Base-by-base conservation (phyloP, 2,888 invertebrate species). In the Stenoptilia bipunctidactyla region DNA sequence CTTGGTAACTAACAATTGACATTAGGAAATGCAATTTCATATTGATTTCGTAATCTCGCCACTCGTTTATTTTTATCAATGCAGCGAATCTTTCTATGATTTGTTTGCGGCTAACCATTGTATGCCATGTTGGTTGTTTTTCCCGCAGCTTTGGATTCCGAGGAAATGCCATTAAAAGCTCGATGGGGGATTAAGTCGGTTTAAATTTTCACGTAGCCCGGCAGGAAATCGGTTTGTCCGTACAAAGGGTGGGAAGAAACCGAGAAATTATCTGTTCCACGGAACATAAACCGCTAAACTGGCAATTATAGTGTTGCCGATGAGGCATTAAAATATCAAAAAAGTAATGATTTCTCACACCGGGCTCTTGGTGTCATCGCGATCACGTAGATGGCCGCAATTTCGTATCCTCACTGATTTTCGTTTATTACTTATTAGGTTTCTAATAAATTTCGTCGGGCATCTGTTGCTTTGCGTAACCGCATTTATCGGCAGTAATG, bases 1-100 rank as follows among this genome's bases (percentile, higher is more conserved):
- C 83, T 80, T 76, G 66, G 83, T 80, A 83, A 82, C 80, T 80
- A 82, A 83, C 83, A 83, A 83, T 83, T 83, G 83, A 83, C 82
- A 83, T 83, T 82, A 83, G 82, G 80, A 79, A 80, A 80, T 82
- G 79, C 80, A 83, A 83, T 83, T 80, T 80, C 74, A 80, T 79
- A 83, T 83, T 82, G 83, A 82, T 83, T 82, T 69, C 71, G 76
- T 79, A 80, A 79, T 80, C 69, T 71, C 61, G 58, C 53, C 55
- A 56, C 59, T 71, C 72, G 67, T 82, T 83, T 80, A 77, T 82
- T 82, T 80, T 82, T 79, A 79, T 72, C 71, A 76, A 75, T 74
- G 75, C 73, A 70, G 76, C 72, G 76, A 79, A 80, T 82, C 71
- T 76, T 69, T 76, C 82, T 80, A 82, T 77, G 80, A 82, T 82